Evolutionary conservation across 2,888 invertebrate genomes (phyloP).

Genomic region (Drosophila picticornis): DNA sequence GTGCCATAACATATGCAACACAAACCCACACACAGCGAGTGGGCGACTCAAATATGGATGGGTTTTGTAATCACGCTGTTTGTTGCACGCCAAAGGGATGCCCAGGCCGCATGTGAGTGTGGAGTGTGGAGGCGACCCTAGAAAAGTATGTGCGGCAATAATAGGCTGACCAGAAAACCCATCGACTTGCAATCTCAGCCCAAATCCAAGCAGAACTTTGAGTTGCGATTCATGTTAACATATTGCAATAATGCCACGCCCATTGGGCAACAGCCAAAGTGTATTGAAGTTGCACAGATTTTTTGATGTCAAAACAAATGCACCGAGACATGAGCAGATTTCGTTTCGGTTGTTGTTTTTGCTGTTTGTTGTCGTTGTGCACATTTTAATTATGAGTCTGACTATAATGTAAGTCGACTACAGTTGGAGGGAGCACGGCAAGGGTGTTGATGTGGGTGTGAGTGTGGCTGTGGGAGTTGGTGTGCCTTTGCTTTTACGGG

Average conservation of each 20-base stretch:
- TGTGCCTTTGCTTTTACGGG: constrained; percentile 32
- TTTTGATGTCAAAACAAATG: constrained; percentile 31
- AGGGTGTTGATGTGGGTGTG: constrained; percentile 10
- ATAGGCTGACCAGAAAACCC: constrained; percentile 53
- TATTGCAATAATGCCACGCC: constrained; percentile 22
- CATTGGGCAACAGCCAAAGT: constrained; percentile 19
- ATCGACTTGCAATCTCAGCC: constrained; percentile 19
- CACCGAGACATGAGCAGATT: constrained; percentile 23
- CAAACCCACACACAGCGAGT: constrained; percentile 15
- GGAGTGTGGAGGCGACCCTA: constrained; percentile 1
- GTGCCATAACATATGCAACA: constrained; percentile 60
- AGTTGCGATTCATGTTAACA: constrained; percentile 19
- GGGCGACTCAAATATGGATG: constrained; percentile 16
- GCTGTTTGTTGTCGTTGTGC: constrained; percentile 34
- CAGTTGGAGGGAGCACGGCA: constrained; percentile 7
- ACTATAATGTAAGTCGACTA: constrained; percentile 40
- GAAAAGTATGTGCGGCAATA: constrained; percentile 11
- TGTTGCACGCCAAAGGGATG: constrained; percentile 30
- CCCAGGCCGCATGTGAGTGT: neutral
- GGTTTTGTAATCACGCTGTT: constrained; percentile 20
- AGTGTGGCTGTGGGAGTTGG: neutral
- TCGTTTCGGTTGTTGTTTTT: constrained; percentile 1
- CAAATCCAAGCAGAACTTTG: constrained; percentile 11
- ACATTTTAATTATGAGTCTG: constrained; percentile 63
- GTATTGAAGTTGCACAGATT: constrained; percentile 31